These are phyloP conservation scores for Pteria penguin DNA, from an alignment of 2,888 invertebrate species.

Conservation along the genomic window DNA sequence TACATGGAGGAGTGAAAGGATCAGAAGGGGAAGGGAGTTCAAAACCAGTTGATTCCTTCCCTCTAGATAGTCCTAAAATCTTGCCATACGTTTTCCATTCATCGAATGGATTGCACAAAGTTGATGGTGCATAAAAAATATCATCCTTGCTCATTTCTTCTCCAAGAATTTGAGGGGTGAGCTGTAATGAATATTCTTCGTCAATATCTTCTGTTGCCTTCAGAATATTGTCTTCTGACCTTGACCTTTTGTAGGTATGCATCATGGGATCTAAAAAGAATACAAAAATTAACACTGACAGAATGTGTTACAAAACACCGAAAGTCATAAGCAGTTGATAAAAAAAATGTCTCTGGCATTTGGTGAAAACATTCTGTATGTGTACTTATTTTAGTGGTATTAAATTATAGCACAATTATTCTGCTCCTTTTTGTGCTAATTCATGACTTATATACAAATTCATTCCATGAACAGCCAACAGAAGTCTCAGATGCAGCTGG, in stretches of 20 bases:
- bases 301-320: too few relatives aligned
- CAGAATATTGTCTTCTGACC: slow-evolving; percentile 75
- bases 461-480: too few relatives aligned
- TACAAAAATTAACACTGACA: too few relatives aligned
- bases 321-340: slow-evolving; percentile 1
- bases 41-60: slow-evolving; percentile 78
- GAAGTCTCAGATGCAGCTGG: too few relatives aligned
- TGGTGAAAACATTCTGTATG: too few relatives aligned
- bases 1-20: slow-evolving; percentile 73
- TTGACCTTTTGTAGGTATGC: slow-evolving; percentile 64
- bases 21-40: slow-evolving; percentile 86
- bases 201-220: slow-evolving; percentile 58
- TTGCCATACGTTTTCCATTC: slow-evolving; percentile 74
- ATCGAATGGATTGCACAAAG: slow-evolving; percentile 73
- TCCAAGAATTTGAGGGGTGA: slow-evolving; percentile 85
- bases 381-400: too few relatives aligned
- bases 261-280: slow-evolving; percentile 7
- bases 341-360: background rate
- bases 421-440: too few relatives aligned
- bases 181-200: slow-evolving; percentile 43
- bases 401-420: too few relatives aligned
- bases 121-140: slow-evolving; percentile 77
- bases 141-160: slow-evolving; percentile 88
- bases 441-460: too few relatives aligned
- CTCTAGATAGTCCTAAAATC: slow-evolving; percentile 66